Evolutionary conservation across 2,113 vertebrate genomes (phyloP), one percentile per base, ranked within the genome.

Genomic region (Clinocottus analis): DNA sequence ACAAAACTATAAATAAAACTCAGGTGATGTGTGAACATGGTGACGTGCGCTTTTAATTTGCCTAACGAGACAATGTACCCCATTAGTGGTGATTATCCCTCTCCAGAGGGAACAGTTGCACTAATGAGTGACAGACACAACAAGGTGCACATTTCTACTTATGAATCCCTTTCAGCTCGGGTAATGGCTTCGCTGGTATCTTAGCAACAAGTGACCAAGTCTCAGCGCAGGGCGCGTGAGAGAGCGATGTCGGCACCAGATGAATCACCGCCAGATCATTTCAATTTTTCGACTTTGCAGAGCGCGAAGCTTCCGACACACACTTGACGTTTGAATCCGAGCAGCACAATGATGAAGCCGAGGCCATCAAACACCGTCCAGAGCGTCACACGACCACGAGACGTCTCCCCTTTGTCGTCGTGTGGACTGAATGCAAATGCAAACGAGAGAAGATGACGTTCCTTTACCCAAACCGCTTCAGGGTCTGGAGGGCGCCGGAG

Each of bases 201-300:
- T 68, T 85, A 87, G 89, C 90, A 90, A 92, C 85, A 82, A 64
- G 69, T 69, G 72, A 69, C 64, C 78, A 75, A 69, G 67, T 69
- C 59, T n/a, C 13, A 0, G 21, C n/a, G 2, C 23, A 3, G 25
- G 17, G 55, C 68, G 21, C 68, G 49, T 21, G 63, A 5, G 63
- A 5, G 8, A n/a, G 47, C 61, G 62, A 65, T 49, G 14, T 7
- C 19, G 47, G 33, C 4, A 11, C 29, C 47, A 66, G 65, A 29
- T 69, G 59, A 2, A 62, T 17, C 39, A 21, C 7, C 7, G 27
- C 21, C 5, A 43, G 72, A 19, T 51, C 10, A 43, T 14, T 49
- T 60, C 7, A n/a, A 23, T 23, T 63, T 58, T 49, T 41, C 19
- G 39, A 1, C 37, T 29, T 51, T 47, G 49, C 19, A 49, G 3